Percentiles rank a stretch among this genome's conserved stretches.
These are phyloP conservation scores for Acipenser transmontanus DNA, from an alignment of 2,797 vertebrate species.

Conservation along the genomic window DNA sequence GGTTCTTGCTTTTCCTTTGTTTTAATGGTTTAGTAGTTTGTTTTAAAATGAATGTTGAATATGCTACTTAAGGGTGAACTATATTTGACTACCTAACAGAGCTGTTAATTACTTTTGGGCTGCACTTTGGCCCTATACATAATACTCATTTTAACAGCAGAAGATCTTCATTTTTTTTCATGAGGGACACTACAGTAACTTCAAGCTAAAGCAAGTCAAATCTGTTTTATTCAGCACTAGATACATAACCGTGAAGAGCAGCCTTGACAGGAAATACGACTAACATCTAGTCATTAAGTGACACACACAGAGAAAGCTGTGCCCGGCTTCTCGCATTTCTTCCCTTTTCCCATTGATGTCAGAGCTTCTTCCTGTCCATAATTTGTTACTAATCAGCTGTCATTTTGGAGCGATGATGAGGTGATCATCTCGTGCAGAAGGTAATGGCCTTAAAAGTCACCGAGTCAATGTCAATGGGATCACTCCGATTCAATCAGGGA, in stretches of 20 bases:
- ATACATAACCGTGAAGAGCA: slow-evolving; percentile 26
- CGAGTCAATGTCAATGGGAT: slow-evolving; percentile 99
- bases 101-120: no score
- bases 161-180: no score
- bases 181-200: no score
- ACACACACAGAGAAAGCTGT: slow-evolving; percentile 15
- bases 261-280: slow-evolving; percentile 25
- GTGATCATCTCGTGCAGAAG: slow-evolving; percentile 86
- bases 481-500: slow-evolving; percentile 91
- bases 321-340: slow-evolving; percentile 18
- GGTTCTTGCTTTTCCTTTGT: no score
- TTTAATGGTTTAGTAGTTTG: no score
- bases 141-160: no score
- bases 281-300: slow-evolving; percentile 17
- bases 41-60: no score
- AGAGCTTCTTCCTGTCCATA: slow-evolving; percentile 73
- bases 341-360: slow-evolving; percentile 43
- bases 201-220: no score
- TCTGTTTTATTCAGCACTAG: slow-evolving; percentile 17
- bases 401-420: slow-evolving; percentile 83
- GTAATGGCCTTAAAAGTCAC: slow-evolving; percentile 99
- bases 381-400: slow-evolving; percentile 99
- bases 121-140: no score
- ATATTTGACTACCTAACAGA: no score
- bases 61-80: no score